A percentile compares a stretch with the other conserved stretches of the same genome.
phyloP scores from a whole-genome alignment of 2,113 vertebrate species.

The Mugil cephalus region DNA sequence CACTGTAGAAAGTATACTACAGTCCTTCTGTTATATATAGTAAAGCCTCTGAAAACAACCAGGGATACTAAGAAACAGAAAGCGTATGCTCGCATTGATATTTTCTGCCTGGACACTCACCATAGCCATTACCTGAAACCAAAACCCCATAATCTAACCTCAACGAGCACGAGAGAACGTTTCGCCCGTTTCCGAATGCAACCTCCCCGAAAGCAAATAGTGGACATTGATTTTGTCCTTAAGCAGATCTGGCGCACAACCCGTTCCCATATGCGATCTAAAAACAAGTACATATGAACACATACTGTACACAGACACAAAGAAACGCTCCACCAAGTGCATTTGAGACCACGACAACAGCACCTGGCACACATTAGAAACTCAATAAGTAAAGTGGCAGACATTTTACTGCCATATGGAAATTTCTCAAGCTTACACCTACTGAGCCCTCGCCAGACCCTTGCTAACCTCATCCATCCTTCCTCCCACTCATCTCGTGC shows the following conservation, averaged over 20 bases:
- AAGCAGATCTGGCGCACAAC: slow-evolving; percentile 46
- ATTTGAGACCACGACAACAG: slow-evolving; percentile 41
- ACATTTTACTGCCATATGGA: slow-evolving; percentile 86
- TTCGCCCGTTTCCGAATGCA: slow-evolving; percentile 14
- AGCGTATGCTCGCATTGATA: slow-evolving; percentile 21
- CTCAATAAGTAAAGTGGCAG: slow-evolving; percentile 86
- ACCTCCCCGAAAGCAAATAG: slow-evolving; percentile 26
- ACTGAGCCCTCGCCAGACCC: slow-evolving; percentile 66
- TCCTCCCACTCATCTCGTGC: slow-evolving; percentile 72
- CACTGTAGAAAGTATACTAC: slow-evolving; percentile 43
- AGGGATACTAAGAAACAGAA: slow-evolving; percentile 8
- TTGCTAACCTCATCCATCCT: slow-evolving; percentile 72
- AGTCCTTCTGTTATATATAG: slow-evolving; percentile 37
- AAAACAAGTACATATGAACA: slow-evolving; percentile 55
- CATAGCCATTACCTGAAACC: slow-evolving; percentile 30
- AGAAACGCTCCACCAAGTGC: slow-evolving; percentile 43
- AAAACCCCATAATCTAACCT: slow-evolving; percentile 53
- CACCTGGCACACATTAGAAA: slow-evolving; percentile 86
- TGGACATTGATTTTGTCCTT: slow-evolving; percentile 29
- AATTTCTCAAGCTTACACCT: slow-evolving; percentile 80
- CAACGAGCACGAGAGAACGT: slow-evolving; percentile 20
- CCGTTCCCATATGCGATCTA: slow-evolving; percentile 46
- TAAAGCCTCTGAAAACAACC: slow-evolving; percentile 11
- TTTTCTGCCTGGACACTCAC: slow-evolving; percentile 20
- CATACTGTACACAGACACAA: slow-evolving; percentile 34